These are phyloP conservation scores for Callipepla squamata DNA, from an alignment of 2,113 vertebrate species.

Conservation along the genomic window DNA sequence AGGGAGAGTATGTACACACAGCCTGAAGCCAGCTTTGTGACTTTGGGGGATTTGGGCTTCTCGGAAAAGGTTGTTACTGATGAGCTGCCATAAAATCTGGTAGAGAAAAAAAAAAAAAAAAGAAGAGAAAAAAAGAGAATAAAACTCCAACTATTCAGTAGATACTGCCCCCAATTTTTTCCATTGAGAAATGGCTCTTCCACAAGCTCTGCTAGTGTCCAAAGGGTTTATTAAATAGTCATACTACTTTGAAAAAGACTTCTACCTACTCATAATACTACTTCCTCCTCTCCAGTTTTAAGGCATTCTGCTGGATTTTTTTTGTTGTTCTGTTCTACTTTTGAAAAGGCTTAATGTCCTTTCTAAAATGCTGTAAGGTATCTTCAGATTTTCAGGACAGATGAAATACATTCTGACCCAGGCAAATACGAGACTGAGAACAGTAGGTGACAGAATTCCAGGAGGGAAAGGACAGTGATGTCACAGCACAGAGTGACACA, in stretches of 20 bases:
- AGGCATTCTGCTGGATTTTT: neutral
- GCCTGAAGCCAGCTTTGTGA: neutral
- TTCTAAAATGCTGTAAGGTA: neutral
- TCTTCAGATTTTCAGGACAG: neutral
- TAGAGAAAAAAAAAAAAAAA: neutral
- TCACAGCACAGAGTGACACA: neutral
- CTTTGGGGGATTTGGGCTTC: neutral
- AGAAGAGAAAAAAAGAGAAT: neutral
- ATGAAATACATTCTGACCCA: neutral
- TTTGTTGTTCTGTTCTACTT: neutral
- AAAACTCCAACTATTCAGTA: neutral
- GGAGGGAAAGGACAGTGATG: neutral
- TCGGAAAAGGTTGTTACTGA: neutral
- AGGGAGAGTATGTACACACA: neutral
- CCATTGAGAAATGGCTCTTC: slow-evolving; percentile 10
- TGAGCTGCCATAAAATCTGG: neutral
- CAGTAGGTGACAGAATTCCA: neutral
- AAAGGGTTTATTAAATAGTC: neutral
- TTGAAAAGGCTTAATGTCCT: neutral
- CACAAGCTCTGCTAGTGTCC: slow-evolving; percentile 18
- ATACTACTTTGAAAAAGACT: neutral
- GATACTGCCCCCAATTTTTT: neutral
- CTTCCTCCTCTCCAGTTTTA: neutral
- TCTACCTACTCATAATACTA: neutral
- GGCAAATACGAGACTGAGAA: neutral